These are phyloP conservation scores for Rhaphigaster nebulosa DNA, from an alignment of 2,888 invertebrate genomes.

Conservation along the genomic window DNA sequence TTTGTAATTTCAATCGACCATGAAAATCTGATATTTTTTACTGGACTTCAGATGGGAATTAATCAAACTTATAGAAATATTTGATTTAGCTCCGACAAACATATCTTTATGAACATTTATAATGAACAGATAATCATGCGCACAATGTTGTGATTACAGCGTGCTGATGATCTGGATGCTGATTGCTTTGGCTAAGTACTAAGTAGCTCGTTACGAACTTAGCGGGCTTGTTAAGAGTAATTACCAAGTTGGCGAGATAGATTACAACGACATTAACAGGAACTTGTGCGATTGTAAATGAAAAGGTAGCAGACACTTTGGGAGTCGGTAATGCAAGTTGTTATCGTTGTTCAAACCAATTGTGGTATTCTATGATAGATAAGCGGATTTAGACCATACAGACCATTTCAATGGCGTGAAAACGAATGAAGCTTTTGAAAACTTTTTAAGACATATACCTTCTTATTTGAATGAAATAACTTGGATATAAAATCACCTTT, in stretches of 20 bases:
- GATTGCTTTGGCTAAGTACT: neutral
- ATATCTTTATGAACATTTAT: too few relatives aligned
- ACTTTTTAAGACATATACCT: too few relatives aligned
- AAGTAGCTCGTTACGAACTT: constrained; percentile 3
- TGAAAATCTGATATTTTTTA: too few relatives aligned
- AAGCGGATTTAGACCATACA: neutral
- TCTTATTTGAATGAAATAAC: too few relatives aligned
- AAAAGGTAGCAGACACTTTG: neutral
- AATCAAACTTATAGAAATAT: too few relatives aligned
- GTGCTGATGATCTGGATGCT: neutral
- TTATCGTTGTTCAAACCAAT: too few relatives aligned
- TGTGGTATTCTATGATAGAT: too few relatives aligned
- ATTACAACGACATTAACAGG: constrained; percentile 6
- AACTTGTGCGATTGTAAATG: neutral
- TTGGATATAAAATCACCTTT: too few relatives aligned
- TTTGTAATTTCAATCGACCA: too few relatives aligned
- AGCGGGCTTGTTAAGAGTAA: neutral
- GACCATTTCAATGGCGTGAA: neutral
- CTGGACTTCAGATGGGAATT: too few relatives aligned
- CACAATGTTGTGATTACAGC: neutral
- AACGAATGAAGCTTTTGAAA: too few relatives aligned
- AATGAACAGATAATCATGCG: neutral
- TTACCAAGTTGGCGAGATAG: constrained; percentile 4
- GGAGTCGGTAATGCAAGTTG: neutral
- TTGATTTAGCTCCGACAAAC: too few relatives aligned